Evolutionary conservation across 2,113 vertebrate species (phyloP).

Genomic region (Paradoxurus hermaphroditus): DNA sequence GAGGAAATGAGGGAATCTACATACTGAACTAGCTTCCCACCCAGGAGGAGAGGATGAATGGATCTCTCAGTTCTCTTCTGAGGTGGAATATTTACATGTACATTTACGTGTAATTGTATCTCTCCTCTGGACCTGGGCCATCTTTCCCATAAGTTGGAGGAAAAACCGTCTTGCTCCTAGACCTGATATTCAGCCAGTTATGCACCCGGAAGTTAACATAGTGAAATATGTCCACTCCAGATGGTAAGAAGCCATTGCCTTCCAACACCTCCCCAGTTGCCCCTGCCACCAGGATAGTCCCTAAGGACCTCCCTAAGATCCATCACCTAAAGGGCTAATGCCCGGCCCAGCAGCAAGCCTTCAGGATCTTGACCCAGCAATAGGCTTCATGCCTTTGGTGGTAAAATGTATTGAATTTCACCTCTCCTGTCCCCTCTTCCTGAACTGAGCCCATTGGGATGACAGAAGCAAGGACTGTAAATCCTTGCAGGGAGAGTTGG

Average conservation of each 20-base stretch:
- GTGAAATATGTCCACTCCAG: not conserved
- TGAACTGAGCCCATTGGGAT: not conserved
- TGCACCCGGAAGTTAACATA: not conserved
- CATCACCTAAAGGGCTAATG: not conserved
- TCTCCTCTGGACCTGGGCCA: not conserved
- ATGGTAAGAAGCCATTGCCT: not conserved
- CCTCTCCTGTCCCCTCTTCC: not conserved
- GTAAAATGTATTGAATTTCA: not conserved
- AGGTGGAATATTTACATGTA: not conserved
- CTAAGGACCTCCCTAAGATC: not conserved
- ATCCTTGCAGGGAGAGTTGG: not conserved
- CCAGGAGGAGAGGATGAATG: not conserved
- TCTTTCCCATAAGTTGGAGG: not conserved
- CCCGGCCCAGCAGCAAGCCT: not conserved
- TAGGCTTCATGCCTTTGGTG: not conserved
- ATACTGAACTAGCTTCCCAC: not conserved
- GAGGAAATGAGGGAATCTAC: not conserved
- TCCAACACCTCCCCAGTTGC: accelerated
- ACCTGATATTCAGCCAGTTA: not conserved
- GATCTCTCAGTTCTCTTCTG: not conserved
- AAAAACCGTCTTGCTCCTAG: not conserved
- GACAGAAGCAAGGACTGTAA: not conserved
- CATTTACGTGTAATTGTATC: not conserved
- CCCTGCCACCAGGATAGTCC: too few species aligned
- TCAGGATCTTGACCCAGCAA: not conserved